Percentiles rank a stretch among this genome's conserved stretches.
Evolutionary conservation across 2,888 invertebrate species (phyloP).

Genomic region (Acanthosepion lycidas): DNA sequence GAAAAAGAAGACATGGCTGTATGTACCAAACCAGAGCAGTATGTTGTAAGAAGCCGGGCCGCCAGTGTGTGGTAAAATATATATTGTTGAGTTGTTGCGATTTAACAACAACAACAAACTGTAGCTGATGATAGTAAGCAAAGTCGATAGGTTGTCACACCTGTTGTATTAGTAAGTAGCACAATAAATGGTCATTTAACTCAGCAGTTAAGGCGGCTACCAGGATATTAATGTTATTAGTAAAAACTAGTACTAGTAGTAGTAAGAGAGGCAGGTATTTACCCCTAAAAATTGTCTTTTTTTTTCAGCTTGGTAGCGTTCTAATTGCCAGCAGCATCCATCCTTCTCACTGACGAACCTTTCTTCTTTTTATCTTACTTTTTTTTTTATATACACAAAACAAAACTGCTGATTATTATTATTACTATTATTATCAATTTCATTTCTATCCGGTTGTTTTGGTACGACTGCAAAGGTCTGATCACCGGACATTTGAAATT

Average conservation of each 20-base stretch:
- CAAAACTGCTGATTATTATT: background rate
- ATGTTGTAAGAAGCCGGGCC: background rate
- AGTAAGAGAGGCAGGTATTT: background rate
- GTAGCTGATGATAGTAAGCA: background rate
- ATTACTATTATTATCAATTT: background rate
- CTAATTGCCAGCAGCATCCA: too few species aligned
- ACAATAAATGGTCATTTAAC: background rate
- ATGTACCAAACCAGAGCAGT: conserved; percentile 6
- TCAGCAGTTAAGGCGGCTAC: background rate
- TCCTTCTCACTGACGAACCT: too few species aligned
- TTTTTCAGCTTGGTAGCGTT: background rate
- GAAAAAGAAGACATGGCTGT: background rate
- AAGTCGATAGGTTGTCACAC: background rate
- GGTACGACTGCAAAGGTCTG: background rate
- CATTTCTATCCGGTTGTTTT: background rate
- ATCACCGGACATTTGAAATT: background rate
- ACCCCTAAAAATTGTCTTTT: background rate
- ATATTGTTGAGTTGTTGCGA: background rate
- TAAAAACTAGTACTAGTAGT: background rate
- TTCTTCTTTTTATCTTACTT: background rate
- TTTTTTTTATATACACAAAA: background rate
- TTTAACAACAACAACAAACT: background rate
- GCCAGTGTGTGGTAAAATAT: background rate
- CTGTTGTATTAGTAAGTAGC: background rate
- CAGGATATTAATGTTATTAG: background rate